phyloP scores from a whole-genome alignment of 2,888 invertebrate genomes.

The Ormia ochracea region DNA sequence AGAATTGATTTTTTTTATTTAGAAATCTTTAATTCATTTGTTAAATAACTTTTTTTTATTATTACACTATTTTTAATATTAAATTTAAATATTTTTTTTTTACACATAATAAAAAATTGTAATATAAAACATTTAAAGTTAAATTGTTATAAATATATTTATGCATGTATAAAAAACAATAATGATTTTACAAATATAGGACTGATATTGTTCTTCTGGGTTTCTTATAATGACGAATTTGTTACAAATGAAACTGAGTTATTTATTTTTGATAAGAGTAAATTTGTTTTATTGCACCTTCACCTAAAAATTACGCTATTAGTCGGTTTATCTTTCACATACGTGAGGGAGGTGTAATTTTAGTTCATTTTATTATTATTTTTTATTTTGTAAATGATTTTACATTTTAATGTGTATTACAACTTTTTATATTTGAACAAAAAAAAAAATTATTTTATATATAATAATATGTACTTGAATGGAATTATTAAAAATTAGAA shows the following conservation, averaged over 20 bases:
- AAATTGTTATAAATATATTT: conserved; percentile 28
- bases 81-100: conserved; percentile 42
- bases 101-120: conserved; percentile 52
- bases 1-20: background rate
- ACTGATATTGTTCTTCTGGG: conserved; percentile 31
- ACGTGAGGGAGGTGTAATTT: conserved; percentile 53
- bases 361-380: background rate
- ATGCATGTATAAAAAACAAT: background rate
- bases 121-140: conserved; percentile 56
- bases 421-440: too few species aligned
- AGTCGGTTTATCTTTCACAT: conserved; percentile 47
- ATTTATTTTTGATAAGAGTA: conserved; percentile 58
- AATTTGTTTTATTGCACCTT: conserved; percentile 72
- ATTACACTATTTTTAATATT: conserved; percentile 16
- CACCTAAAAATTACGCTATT: conserved; percentile 68
- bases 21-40: conserved; percentile 1
- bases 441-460: too few species aligned
- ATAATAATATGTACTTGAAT: conserved; percentile 10
- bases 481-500: conserved; percentile 36
- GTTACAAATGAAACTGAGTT: conserved; percentile 21
- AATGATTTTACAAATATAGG: conserved; percentile 43
- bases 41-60: conserved; percentile 34
- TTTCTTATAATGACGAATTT: background rate
- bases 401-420: conserved; percentile 9
- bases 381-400: background rate